A percentile compares a stretch with the other conserved stretches of the same genome.
Evolutionary conservation across 2,888 invertebrate genomes (phyloP).

Genomic region (Boloria euphrosyne): DNA sequence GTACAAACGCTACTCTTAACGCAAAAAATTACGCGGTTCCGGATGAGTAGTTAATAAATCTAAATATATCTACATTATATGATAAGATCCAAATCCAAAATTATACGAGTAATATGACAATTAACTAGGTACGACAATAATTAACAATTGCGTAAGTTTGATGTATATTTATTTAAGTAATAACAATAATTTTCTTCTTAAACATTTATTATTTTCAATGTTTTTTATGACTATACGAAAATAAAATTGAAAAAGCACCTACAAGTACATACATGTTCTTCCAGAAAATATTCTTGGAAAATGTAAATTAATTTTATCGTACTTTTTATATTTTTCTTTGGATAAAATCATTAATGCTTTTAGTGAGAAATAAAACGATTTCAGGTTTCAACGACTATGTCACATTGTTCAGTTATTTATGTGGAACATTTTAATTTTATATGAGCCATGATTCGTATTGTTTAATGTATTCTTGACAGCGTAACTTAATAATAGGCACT

Average conservation of each 20-base stretch:
- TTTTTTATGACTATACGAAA: too few species aligned
- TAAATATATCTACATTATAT: too few species aligned
- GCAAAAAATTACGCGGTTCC: too few species aligned
- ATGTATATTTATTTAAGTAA: too few species aligned
- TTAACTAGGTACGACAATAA: too few species aligned
- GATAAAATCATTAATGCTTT: conserved; percentile 2
- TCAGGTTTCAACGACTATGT: conserved; percentile 26
- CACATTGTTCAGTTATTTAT: conserved; percentile 31
- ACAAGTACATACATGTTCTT: not conserved
- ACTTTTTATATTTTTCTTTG: conserved; percentile 1
- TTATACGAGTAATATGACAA: too few species aligned
- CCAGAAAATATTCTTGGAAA: not conserved
- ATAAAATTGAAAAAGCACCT: not conserved
- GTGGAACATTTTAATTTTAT: conserved; percentile 26
- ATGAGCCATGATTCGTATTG: conserved; percentile 17
- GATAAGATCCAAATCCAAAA: too few species aligned
- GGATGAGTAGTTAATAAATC: too few species aligned
- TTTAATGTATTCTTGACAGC: conserved; percentile 30
- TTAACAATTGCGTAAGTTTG: too few species aligned
- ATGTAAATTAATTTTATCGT: not conserved
- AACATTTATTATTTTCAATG: too few species aligned
- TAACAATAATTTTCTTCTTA: too few species aligned
- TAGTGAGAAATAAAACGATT: conserved; percentile 26
- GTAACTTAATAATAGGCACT: conserved; percentile 27
- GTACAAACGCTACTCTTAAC: too few species aligned